A percentile compares a stretch with the other conserved stretches of the same genome.
phyloP scores from a whole-genome alignment of 2,888 invertebrate genomes.

The Drosophila atripex region DNA sequence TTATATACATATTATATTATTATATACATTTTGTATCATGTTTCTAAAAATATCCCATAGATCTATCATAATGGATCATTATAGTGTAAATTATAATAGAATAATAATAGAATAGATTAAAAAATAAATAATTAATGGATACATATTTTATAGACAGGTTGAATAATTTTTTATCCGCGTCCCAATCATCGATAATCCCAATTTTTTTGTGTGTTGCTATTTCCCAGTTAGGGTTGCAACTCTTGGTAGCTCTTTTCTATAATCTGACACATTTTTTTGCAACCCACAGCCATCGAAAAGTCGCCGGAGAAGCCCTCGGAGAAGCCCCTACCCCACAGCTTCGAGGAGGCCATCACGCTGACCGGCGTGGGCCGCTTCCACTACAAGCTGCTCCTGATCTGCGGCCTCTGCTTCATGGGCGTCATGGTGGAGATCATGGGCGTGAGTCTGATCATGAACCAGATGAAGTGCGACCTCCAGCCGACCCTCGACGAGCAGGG shows the following conservation, averaged over 20 bases:
- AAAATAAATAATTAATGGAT: too few relatives aligned
- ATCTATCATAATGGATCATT: too few relatives aligned
- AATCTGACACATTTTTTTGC: slow-evolving; percentile 2
- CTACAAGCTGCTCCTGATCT: slow-evolving; percentile 86
- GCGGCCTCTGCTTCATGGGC: slow-evolving; percentile 87
- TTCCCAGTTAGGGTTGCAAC: too few relatives aligned
- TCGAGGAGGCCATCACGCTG: slow-evolving; percentile 80
- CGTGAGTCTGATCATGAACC: slow-evolving; percentile 87
- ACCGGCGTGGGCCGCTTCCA: slow-evolving; percentile 88
- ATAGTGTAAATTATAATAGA: too few relatives aligned
- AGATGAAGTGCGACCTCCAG: slow-evolving; percentile 88
- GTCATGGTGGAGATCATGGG: slow-evolving; percentile 88
- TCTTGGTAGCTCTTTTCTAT: background rate
- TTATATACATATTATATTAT: too few relatives aligned
- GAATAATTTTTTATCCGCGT: too few relatives aligned
- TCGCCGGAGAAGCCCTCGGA: slow-evolving; percentile 16
- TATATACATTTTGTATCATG: too few relatives aligned
- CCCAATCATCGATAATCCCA: too few relatives aligned
- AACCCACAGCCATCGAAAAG: slow-evolving; percentile 11
- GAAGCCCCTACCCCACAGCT: slow-evolving; percentile 63
- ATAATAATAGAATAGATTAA: too few relatives aligned
- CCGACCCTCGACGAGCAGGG: slow-evolving; percentile 87
- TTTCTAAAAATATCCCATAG: too few relatives aligned
- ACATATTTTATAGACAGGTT: too few relatives aligned
- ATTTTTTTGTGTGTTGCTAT: background rate